These are phyloP conservation scores for Tarsius wallacei DNA, from an alignment of 2,797 vertebrate genomes.

Conservation along the genomic window DNA sequence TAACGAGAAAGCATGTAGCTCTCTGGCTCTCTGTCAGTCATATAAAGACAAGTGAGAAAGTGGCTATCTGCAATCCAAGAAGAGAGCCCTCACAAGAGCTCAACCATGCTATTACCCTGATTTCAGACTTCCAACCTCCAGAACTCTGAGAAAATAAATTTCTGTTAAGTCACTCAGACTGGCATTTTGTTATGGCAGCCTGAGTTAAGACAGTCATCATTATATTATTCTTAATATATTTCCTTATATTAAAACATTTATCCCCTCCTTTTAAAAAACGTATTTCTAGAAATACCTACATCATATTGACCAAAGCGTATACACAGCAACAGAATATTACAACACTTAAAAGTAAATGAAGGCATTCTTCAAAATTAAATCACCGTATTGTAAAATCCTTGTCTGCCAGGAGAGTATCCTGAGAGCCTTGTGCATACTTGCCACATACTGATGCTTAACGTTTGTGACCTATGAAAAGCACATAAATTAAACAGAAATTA, in stretches of 20 bases:
- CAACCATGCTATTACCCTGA: background rate
- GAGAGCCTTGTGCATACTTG: background rate
- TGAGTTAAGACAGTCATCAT: background rate
- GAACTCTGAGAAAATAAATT: background rate
- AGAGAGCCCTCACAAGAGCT: background rate
- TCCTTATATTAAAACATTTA: constrained; percentile 1
- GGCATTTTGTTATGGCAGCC: background rate
- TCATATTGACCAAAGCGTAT: background rate
- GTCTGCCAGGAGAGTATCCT: background rate
- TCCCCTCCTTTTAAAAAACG: background rate
- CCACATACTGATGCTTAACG: background rate
- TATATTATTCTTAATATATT: background rate
- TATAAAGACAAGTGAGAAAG: background rate
- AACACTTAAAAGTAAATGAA: background rate
- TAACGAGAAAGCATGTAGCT: background rate
- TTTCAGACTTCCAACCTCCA: background rate
- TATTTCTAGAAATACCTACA: background rate
- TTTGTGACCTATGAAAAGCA: background rate
- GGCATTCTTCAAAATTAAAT: background rate
- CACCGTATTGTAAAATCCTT: background rate
- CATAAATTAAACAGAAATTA: constrained; percentile 18
- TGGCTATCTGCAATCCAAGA: too few relatives aligned
- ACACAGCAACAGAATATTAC: background rate
- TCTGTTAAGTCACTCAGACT: background rate
- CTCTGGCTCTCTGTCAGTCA: too few relatives aligned